Base-by-base conservation (phyloP, 2,797 vertebrate species). In the Bucorvus abyssinicus region DNA sequence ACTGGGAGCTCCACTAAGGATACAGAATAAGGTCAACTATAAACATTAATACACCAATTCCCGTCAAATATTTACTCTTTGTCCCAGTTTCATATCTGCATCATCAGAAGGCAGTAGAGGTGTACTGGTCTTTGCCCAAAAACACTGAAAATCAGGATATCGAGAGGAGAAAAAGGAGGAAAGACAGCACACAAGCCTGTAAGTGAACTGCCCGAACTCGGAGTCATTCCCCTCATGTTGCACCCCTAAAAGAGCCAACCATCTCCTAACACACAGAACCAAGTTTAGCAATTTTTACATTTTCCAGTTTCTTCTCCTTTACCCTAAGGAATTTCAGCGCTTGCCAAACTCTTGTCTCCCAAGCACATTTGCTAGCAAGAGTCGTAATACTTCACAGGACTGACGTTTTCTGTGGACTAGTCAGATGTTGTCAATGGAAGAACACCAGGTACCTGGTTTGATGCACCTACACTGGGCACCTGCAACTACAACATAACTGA, bases 171-270 rank as follows among this genome's bases (percentile, higher is more conserved):
- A 81, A 80, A 55, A 71, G 32, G 8, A 81, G 4, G 27, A 55
- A 68, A 65, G 34, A 65, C 11, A n/a, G 15, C 23, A 61, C 20
- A 53, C 3, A 85, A 83, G 18, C 22, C 42, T 0, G 0, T 38
- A 73, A 79, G 47, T 8, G 5, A 80, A 64, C 19, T 71, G 23
- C 16, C 56, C 59, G 73, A 69, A 75, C 9, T 19, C 63, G 20
- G 29, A 80, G 9, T 24, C 2, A 83, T 56, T 73, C n/a, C 63
- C n/a, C 76, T 84, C 27, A 14, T 0, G 0, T 0, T 34, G 20
- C 19, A 49, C 21, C 26, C 19, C 52, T 86, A 27, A 21, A 73
- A n/a, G 30, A 38, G 50, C 14, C 64, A 77, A 42, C 4, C 3
- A 1, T 55, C 32, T 29, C 30, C n/a, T 36, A 44, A 55, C 1